Evolutionary conservation across 2,888 invertebrate species (phyloP).

Genomic region (Halictus quadricinctus): DNA sequence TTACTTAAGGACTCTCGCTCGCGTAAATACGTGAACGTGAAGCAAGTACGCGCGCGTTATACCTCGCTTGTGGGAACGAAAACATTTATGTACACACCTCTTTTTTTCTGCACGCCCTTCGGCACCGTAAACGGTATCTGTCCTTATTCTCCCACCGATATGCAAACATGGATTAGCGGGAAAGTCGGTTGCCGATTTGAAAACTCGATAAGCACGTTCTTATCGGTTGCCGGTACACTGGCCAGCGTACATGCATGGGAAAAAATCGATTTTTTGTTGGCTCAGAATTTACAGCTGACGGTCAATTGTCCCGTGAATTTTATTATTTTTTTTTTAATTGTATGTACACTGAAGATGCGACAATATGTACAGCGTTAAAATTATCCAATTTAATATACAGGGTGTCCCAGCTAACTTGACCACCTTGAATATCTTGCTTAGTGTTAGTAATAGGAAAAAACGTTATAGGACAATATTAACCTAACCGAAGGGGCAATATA

Average conservation of each 20-base stretch:
- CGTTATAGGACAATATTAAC: no score
- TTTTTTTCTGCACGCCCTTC: background rate
- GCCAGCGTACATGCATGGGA: background rate
- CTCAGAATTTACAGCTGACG: background rate
- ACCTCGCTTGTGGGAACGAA: background rate
- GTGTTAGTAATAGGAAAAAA: no score
- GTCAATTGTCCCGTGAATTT: no score
- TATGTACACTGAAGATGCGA: no score
- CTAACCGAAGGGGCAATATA: no score
- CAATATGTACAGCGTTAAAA: no score
- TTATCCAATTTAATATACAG: no score
- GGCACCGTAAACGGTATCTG: background rate
- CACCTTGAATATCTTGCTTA: no score
- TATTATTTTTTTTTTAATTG: no score
- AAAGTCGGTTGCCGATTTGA: background rate
- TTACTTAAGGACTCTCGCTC: conserved; percentile 35
- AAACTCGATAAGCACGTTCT: background rate
- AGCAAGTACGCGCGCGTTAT: background rate
- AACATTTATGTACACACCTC: no score
- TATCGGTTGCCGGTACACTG: background rate
- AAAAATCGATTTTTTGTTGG: background rate
- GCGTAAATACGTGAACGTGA: background rate
- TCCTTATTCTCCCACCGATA: background rate
- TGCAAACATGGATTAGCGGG: background rate
- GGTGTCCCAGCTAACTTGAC: no score